phyloP scores from a whole-genome alignment of 1,140 invertebrate genomes.

The Limonius californicus region DNA sequence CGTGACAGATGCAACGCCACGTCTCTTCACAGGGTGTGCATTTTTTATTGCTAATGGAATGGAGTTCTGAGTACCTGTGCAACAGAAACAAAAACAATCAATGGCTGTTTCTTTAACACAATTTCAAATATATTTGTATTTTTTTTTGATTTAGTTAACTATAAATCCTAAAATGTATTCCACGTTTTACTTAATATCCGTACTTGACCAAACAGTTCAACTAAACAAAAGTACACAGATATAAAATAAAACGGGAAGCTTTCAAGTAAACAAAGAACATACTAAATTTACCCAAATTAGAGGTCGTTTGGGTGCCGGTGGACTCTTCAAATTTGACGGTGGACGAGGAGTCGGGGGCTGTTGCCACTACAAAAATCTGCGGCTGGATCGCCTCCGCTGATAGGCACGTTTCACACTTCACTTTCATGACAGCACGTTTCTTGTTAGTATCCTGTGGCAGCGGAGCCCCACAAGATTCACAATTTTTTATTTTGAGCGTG shows the following conservation, averaged over 20 bases:
- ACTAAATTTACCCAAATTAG: slow-evolving; percentile 37
- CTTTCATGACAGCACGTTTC: slow-evolving; percentile 45
- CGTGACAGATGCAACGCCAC: slow-evolving; percentile 74
- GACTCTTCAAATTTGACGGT: slow-evolving; percentile 53
- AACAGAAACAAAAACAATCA: too few species aligned
- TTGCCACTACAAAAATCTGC: slow-evolving; percentile 56
- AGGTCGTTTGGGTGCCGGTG: slow-evolving; percentile 43
- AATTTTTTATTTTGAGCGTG: slow-evolving; percentile 47
- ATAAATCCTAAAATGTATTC: too few species aligned
- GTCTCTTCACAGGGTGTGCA: slow-evolving; percentile 76
- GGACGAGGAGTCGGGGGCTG: slow-evolving; percentile 55
- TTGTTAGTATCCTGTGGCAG: slow-evolving; percentile 47
- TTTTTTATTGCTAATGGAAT: slow-evolving; percentile 47
- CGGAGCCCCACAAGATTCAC: slow-evolving; percentile 50
- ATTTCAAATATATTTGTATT: too few species aligned
- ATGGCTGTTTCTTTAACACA: too few species aligned
- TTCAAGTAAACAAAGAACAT: too few species aligned
- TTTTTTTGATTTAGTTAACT: too few species aligned
- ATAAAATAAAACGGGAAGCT: background rate
- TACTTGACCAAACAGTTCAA: too few species aligned
- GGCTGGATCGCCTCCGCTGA: slow-evolving; percentile 46
- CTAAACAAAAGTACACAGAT: too few species aligned
- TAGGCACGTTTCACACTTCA: slow-evolving; percentile 45
- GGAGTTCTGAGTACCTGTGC: slow-evolving; percentile 50
- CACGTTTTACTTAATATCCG: too few species aligned